Evolutionary conservation across 1,140 invertebrate species (phyloP), one percentile per base, ranked within the genome.

Genomic region (Zaprionus capensis): DNA sequence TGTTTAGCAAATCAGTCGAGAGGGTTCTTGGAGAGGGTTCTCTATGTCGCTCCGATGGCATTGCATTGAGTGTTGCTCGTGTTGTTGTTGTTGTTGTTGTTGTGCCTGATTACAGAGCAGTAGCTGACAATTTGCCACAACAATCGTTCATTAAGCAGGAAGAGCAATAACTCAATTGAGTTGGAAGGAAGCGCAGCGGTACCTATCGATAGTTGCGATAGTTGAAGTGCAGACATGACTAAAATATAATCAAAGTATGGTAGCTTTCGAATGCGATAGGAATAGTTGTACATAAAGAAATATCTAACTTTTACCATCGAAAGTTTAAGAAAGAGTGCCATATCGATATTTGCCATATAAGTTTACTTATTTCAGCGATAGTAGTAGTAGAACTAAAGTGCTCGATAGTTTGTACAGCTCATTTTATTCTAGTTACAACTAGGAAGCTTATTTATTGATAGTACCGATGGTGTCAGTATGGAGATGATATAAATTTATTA

Each of bases 1-100:
- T 86, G 83, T 87, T 87, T 86, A 87, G 83, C 80, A 87, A 87
- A 86, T 86, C 83, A 86, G 78, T 76, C 59, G 79, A 81, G 78
- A 69, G 64, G 66, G 66, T 57, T 67, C 51, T 44, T 44, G 53
- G 59, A 70, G 71, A 77, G 73, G 73, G 67, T 36, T 66, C 28
- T 51, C 46, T 66, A 20, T 56, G 55, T 31, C 51, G 53, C 57
- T 76, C 31, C 31, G 31, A 51, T 79, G 76, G 61, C 76, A 71
- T 71, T 74, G 73, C 56, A 36, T 34, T 71, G 41, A 76, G 61
- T 57, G 53, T 58, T 59, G 58, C 14, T 53, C 55, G 22, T 28
- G 31, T 31, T 51, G 38, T 76, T 68, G 76, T 66, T 81, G 55
- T 53, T 81, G 66, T 62, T 81, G 38, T 72, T 80, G 61, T 62